A percentile compares a stretch with the other conserved stretches of the same genome.
Conservation (phyloP, 1,140 invertebrate species). For the Scylla paramamosain region DNA sequence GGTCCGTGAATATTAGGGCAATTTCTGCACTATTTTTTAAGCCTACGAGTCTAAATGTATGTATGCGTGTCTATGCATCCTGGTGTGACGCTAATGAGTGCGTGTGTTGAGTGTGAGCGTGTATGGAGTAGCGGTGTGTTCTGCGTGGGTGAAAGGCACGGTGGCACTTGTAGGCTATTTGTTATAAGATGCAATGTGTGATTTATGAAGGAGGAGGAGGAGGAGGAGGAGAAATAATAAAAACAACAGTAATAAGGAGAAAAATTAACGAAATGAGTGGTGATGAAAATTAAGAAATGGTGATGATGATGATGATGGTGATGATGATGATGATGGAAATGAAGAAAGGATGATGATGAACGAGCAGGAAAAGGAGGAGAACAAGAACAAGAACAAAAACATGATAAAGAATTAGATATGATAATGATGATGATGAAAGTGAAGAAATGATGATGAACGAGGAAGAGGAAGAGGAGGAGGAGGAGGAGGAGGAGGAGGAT, state of each 20-base stretch:
- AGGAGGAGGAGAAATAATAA: too few species aligned
- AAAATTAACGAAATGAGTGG: not conserved
- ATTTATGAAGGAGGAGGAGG: too few species aligned
- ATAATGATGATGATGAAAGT: not conserved
- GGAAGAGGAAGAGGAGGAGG: not conserved
- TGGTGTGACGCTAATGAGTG: too few species aligned
- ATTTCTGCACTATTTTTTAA: too few species aligned
- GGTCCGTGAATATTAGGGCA: too few species aligned
- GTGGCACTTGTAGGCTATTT: too few species aligned
- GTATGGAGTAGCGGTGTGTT: too few species aligned
- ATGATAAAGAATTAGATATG: not conserved
- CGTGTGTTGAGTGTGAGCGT: too few species aligned
- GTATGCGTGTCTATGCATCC: too few species aligned
- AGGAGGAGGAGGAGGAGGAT: not conserved
- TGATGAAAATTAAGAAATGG: not conserved
- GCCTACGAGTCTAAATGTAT: too few species aligned
- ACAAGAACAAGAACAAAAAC: not conserved
- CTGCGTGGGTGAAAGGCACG: too few species aligned
- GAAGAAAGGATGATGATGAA: not conserved
- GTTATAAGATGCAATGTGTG: too few species aligned
- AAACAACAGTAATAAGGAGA: not conserved
- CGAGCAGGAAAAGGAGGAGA: not conserved
- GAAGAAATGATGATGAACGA: not conserved
- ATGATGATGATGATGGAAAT: not conserved
- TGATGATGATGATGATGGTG: not conserved